Conservation (phyloP, 2,113 vertebrate genomes). For the Egretta garzetta region DNA sequence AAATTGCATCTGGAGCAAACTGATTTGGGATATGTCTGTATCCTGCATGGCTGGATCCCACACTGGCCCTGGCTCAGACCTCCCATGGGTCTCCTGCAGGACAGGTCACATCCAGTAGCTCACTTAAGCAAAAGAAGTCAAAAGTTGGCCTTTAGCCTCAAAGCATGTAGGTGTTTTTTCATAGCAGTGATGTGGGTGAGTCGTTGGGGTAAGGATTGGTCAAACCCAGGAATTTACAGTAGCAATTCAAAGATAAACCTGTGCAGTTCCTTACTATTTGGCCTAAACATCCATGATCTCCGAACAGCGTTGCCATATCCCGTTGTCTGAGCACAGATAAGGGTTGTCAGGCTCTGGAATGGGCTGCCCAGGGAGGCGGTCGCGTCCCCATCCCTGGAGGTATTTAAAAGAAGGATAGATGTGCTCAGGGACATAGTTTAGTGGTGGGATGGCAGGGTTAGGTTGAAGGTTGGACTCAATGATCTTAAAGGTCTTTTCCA, state of each 20-base stretch:
- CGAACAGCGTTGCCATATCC: rapidly evolving
- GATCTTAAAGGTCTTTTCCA: no score
- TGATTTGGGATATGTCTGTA: neutral
- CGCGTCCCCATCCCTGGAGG: no score
- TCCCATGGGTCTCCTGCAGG: neutral
- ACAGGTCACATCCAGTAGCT: neutral
- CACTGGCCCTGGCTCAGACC: neutral
- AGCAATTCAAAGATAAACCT: neutral
- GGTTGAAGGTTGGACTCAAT: no score
- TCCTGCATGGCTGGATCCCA: neutral
- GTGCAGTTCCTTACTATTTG: neutral
- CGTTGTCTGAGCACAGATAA: neutral
- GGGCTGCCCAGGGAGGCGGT: no score
- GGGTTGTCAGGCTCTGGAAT: no score
- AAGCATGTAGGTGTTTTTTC: neutral
- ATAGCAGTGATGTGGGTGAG: neutral
- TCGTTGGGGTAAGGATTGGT: neutral
- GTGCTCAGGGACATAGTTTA: no score
- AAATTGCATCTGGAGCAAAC: neutral
- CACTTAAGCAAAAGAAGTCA: neutral
- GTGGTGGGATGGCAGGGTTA: no score
- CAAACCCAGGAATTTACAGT: neutral
- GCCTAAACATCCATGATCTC: neutral
- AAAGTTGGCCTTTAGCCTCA: neutral
- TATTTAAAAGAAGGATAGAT: no score